Conservation (phyloP, 2,797 vertebrate genomes). For the Rhadinocentrus ornatus region DNA sequence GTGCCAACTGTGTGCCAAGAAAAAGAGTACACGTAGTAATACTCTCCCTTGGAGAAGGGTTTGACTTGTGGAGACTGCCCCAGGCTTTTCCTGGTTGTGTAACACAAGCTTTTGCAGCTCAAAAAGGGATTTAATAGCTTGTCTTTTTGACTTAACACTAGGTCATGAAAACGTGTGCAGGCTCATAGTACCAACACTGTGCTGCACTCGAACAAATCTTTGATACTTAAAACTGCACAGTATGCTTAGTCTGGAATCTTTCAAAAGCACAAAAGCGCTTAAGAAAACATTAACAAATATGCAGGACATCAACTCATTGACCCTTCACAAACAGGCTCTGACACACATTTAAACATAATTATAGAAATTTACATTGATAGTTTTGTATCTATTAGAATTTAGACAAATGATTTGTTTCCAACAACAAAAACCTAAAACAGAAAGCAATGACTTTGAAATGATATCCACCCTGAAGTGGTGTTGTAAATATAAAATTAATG, state of each 20-base stretch:
- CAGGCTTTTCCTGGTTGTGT: constrained; percentile 70
- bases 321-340: not conserved
- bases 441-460: not conserved
- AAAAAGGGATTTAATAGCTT: constrained; percentile 68
- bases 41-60: constrained; percentile 36
- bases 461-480: not conserved
- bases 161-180: constrained; percentile 49
- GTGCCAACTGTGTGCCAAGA: constrained; percentile 58
- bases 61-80: constrained; percentile 50
- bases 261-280: constrained; percentile 3
- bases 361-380: not conserved
- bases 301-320: not conserved
- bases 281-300: constrained; percentile 6
- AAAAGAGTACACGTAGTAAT: constrained; percentile 54
- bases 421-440: not conserved
- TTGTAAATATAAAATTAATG: not conserved
- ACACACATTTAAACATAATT: not conserved
- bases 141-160: constrained; percentile 63
- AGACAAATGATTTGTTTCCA: too few species aligned
- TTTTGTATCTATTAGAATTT: too few species aligned
- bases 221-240: constrained; percentile 8
- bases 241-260: not conserved
- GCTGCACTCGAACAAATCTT: constrained; percentile 6
- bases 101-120: constrained; percentile 61
- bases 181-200: constrained; percentile 14